Conservation (phyloP, 2,888 invertebrate genomes). For the Lagria hirta region DNA sequence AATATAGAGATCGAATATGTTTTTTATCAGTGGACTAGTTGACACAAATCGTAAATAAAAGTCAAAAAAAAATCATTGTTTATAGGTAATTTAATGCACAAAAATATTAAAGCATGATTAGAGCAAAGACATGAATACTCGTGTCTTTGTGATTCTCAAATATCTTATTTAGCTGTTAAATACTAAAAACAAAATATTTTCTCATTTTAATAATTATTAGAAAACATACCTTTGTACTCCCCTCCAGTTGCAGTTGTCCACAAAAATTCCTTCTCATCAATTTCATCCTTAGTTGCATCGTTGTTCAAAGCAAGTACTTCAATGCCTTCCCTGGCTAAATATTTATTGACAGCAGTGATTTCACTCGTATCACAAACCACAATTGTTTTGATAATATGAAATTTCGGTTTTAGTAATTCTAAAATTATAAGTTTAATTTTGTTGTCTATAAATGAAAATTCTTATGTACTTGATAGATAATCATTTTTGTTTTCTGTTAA, state of each 20-base stretch:
- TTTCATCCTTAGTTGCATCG: slow-evolving; percentile 36
- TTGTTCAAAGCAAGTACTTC: slow-evolving; percentile 35
- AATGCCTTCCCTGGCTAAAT: slow-evolving; percentile 37
- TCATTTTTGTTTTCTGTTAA: slow-evolving; percentile 50
- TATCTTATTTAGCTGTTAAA: slow-evolving; percentile 1
- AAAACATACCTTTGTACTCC: slow-evolving; percentile 23
- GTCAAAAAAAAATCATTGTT: slow-evolving; percentile 45
- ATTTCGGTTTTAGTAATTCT: slow-evolving; percentile 57
- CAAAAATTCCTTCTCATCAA: slow-evolving; percentile 30
- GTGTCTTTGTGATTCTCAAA: neutral
- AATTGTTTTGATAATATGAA: slow-evolving; percentile 58
- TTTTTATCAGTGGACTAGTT: no score
- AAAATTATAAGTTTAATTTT: slow-evolving; percentile 4
- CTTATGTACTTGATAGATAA: slow-evolving; percentile 49
- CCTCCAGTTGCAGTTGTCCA: slow-evolving; percentile 32
- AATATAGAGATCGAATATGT: no score
- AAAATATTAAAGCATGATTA: no score
- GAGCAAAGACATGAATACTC: neutral
- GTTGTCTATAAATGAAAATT: neutral
- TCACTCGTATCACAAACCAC: slow-evolving; percentile 66
- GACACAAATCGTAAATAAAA: neutral
- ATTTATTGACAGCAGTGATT: slow-evolving; percentile 53
- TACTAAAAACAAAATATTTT: slow-evolving; percentile 1
- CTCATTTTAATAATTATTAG: no score
- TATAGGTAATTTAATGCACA: neutral